Evolutionary conservation across 2,113 vertebrate genomes (phyloP).

Genomic region (Mus musculus): GRCm39 chr2:134052001-134052500

Average conservation of each 20-base stretch:
- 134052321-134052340: slow-evolving; percentile 66
- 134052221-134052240: slow-evolving; percentile 49
- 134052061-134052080: slow-evolving; percentile 57
- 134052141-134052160: slow-evolving; percentile 77
- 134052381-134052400: slow-evolving; percentile 57
- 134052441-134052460: slow-evolving; percentile 72
- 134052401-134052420: slow-evolving; percentile 28
- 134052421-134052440: slow-evolving; percentile 63
- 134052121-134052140: slow-evolving; percentile 65
- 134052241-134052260: slow-evolving; percentile 66
- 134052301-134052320: slow-evolving; percentile 54
- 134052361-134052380: slow-evolving; percentile 62
- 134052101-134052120: slow-evolving; percentile 65
- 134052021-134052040: slow-evolving; percentile 62
- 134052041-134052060: slow-evolving; percentile 73
- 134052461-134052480: slow-evolving; percentile 72
- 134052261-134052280: slow-evolving; percentile 69
- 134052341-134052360: slow-evolving; percentile 66
- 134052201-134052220: slow-evolving; percentile 69
- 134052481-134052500: slow-evolving; percentile 78
- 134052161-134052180: slow-evolving; percentile 56
- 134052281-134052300: slow-evolving; percentile 55
- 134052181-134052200: slow-evolving; percentile 65
- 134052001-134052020: slow-evolving; percentile 66
- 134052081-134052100: slow-evolving; percentile 57